phyloP scores from a whole-genome alignment of 64 coral and sea anemone genomes.

The Acropora yongei region DNA sequence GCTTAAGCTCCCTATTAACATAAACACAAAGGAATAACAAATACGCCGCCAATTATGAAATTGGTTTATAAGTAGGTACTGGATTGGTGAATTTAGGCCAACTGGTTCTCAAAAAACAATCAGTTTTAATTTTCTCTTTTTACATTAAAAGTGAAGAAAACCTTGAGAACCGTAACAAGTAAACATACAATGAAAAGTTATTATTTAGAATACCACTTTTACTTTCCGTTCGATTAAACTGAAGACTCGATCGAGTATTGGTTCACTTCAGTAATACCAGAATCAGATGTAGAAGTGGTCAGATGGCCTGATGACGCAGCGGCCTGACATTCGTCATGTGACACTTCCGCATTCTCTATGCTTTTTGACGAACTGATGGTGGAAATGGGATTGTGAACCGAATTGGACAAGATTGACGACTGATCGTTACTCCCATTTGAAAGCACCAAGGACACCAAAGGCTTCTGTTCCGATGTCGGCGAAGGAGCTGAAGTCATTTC shows the following conservation, averaged over 20 bases:
- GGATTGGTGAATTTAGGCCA: background rate
- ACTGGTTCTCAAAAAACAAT: background rate
- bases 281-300: background rate
- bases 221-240: background rate
- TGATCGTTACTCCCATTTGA: background rate
- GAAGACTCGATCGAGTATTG: conserved; percentile 11
- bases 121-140: background rate
- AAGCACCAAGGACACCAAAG: background rate
- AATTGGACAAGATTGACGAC: background rate
- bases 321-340: background rate
- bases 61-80: too few relatives aligned
- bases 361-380: background rate
- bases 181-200: background rate
- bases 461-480: conserved; percentile 1
- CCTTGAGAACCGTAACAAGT: background rate
- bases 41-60: too few relatives aligned
- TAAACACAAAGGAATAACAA: too few relatives aligned
- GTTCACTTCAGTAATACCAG: background rate
- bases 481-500: conserved; percentile 47
- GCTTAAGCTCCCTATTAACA: too few relatives aligned
- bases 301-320: background rate
- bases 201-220: background rate
- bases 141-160: background rate
- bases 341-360: background rate
- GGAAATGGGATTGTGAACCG: background rate